Conservation (phyloP, 2,113 vertebrate genomes). For the Erinaceus europaeus region DNA sequence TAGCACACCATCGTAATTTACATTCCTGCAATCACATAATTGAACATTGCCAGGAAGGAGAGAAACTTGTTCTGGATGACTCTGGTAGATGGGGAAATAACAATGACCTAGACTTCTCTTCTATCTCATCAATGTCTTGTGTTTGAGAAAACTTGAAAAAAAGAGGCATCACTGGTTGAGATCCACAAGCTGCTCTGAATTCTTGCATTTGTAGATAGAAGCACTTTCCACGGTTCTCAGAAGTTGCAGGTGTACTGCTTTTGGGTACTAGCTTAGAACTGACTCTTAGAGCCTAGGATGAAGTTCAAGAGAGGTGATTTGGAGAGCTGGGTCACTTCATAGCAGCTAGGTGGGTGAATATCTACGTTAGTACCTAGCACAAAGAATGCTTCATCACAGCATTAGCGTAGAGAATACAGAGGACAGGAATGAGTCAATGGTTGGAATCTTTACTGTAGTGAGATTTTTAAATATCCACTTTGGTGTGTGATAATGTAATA, state of each 20-base stretch:
- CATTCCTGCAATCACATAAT: not conserved
- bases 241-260: not conserved
- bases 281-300: not conserved
- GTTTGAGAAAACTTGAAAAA: not conserved
- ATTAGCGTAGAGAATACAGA: not conserved
- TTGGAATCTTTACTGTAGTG: no score
- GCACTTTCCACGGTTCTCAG: not conserved
- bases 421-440: not conserved
- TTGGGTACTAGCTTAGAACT: not conserved
- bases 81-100: not conserved
- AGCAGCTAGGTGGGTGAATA: not conserved
- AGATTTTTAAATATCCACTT: not conserved
- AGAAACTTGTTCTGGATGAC: not conserved
- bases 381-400: not conserved
- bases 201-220: not conserved
- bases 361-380: not conserved
- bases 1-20: not conserved
- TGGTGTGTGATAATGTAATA: not conserved
- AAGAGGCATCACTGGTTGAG: not conserved
- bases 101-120: not conserved
- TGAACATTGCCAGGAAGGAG: not conserved
- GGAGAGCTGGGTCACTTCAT: not conserved
- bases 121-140: not conserved
- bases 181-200: not conserved
- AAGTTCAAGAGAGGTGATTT: not conserved